Percentiles rank a stretch among this genome's conserved stretches.
Evolutionary conservation across 2,888 invertebrate species (phyloP).

Genomic region (Caenorhabditis doughertyi): DNA sequence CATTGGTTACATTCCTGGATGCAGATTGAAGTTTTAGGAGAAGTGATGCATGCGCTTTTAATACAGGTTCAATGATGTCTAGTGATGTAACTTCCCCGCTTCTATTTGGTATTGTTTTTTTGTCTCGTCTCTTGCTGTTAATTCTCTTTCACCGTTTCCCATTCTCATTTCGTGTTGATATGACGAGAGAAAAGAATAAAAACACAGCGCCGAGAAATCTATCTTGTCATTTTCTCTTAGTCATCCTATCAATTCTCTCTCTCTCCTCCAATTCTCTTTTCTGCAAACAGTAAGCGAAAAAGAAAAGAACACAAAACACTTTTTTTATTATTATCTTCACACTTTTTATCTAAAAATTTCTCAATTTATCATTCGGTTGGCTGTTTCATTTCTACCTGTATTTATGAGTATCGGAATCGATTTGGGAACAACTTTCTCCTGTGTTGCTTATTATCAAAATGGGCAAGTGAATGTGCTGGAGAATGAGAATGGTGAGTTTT

Average conservation of each 20-base stretch:
- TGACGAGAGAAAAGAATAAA: constrained; percentile 15
- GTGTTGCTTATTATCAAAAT: constrained; percentile 58
- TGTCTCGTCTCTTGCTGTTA: background rate
- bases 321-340: constrained; percentile 8
- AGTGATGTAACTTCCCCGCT: too few species aligned
- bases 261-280: background rate
- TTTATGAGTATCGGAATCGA: constrained; percentile 65
- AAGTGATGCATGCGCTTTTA: too few species aligned
- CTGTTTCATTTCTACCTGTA: background rate
- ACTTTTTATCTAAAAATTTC: background rate
- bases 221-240: constrained; percentile 17
- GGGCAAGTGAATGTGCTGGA: constrained; percentile 56
- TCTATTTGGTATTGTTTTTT: too few species aligned
- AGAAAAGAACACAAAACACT: background rate
- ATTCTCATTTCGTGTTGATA: constrained; percentile 1
- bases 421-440: constrained; percentile 61
- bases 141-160: background rate
- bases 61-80: too few species aligned
- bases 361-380: background rate
- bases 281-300: background rate
- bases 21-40: too few species aligned
- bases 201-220: constrained; percentile 2
- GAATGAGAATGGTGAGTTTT: constrained; percentile 61
- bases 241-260: constrained; percentile 17
- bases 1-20: too few species aligned